Evolutionary conservation across 2,113 vertebrate species (phyloP).

Genomic region (Eclectus roratus): DNA sequence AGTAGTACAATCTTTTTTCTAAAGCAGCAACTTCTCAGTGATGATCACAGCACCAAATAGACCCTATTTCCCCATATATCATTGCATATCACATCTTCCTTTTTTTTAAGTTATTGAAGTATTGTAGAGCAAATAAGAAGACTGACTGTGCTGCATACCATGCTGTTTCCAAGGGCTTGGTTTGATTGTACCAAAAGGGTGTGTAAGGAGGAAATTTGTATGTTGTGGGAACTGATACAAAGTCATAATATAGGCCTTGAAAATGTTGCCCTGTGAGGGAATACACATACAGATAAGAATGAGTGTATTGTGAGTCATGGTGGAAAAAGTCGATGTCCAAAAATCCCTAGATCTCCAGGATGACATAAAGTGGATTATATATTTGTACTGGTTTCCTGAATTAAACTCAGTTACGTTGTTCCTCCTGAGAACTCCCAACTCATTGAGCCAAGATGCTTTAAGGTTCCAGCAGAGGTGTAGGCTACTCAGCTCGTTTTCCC

Average conservation of each 20-base stretch:
- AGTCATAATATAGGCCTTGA: neutral
- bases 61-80: neutral
- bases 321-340: neutral
- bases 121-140: neutral
- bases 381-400: neutral
- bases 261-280: neutral
- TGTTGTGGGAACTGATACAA: neutral
- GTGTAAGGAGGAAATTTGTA: neutral
- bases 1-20: neutral
- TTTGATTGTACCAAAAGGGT: neutral
- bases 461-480: neutral
- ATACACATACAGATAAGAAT: neutral
- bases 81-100: neutral
- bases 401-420: neutral
- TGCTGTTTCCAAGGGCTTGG: neutral
- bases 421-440: neutral
- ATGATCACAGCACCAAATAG: neutral
- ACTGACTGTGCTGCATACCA: neutral
- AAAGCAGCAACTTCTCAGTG: neutral
- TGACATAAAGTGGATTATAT: neutral
- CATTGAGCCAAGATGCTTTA: neutral
- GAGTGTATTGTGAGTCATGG: neutral
- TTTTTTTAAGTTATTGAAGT: neutral
- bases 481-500: neutral
- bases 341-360: neutral